Evolutionary conservation across 2,888 invertebrate genomes (phyloP), one percentile per base, ranked within the genome.

Genomic region (Polymixis lichenea): DNA sequence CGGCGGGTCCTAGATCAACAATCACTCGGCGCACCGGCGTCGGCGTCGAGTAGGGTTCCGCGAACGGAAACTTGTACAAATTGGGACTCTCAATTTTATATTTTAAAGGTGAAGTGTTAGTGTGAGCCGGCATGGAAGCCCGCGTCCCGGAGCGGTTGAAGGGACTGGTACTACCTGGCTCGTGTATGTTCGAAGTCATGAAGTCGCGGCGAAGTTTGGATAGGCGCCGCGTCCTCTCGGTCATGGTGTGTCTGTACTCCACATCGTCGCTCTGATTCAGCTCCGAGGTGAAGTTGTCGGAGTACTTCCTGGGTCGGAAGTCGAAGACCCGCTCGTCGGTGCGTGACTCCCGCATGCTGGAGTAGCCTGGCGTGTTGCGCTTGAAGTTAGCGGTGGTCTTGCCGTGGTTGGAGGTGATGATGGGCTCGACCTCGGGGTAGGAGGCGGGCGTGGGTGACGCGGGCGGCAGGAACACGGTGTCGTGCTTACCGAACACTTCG

Each of bases 401-500:
- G 66, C 95, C 96, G 93, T 95, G 95, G 91, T 96, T 95, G 73
- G 95, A 95, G 53, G 95, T 95, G 86, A 95, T 87, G 78, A 95
- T 95, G 53, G 95, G 95, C 51, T 95, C 95, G 43, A 93, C 94
- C 72, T 95, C 93, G 84, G 86, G 89, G 90, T 94, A 93, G 60
- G 32, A n/a, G 51, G 91, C 89, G 76, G 95, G 94, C 84, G 91
- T 90, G 78, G 95, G 95, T 84, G 96, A 94, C 72, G 94, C 91
- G 84, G 92, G 90, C 87, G 96, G 96, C 85, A 96, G 86, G 88
- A 96, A 96, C 92, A 95, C 95, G n/a, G 95, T 95, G 91, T 95
- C 95, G 95, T 96, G 94, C 90, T 95, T 94, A 91, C 93, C 96
- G 93, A 96, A 96, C 92, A 96, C 95, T 89, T 96, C 96, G 88